Conservation (phyloP, 2,888 invertebrate species). For the Plebejus melissa region DNA sequence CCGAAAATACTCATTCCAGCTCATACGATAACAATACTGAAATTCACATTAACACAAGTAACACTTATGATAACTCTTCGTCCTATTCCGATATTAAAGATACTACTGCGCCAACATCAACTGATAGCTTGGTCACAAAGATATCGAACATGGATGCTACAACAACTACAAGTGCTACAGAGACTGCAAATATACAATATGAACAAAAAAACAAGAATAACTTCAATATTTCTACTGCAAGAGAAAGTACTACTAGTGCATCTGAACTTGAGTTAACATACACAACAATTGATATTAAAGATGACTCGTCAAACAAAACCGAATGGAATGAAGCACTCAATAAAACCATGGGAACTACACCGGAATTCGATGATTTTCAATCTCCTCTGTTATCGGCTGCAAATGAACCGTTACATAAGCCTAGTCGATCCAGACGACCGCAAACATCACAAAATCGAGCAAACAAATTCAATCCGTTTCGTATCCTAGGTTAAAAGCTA, state of each 20-base stretch:
- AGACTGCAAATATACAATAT: neutral
- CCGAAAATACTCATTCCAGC: neutral
- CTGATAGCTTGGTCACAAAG: neutral
- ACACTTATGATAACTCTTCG: neutral
- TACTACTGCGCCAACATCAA: constrained; percentile 1
- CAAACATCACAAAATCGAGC: constrained; percentile 53
- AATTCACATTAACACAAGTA: neutral
- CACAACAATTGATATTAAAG: constrained; percentile 30
- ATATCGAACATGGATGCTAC: neutral
- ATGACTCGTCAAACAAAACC: constrained; percentile 30
- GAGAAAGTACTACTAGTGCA: constrained; percentile 15
- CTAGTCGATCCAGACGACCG: constrained; percentile 63
- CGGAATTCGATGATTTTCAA: constrained; percentile 59
- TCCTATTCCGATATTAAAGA: neutral
- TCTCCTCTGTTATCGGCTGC: constrained; percentile 70
- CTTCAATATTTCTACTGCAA: neutral
- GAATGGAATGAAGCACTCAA: constrained; percentile 37
- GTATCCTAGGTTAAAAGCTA: constrained; percentile 64
- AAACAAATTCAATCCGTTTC: constrained; percentile 72
- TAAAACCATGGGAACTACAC: constrained; percentile 40
- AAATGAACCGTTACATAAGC: constrained; percentile 64
- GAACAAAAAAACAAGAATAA: constrained; percentile 13
- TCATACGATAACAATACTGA: constrained; percentile 9
- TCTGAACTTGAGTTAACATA: constrained; percentile 19
- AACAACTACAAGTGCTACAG: neutral